These are phyloP conservation scores for Criorhina ranunculi DNA, from an alignment of 2,888 invertebrate genomes.

Conservation along the genomic window DNA sequence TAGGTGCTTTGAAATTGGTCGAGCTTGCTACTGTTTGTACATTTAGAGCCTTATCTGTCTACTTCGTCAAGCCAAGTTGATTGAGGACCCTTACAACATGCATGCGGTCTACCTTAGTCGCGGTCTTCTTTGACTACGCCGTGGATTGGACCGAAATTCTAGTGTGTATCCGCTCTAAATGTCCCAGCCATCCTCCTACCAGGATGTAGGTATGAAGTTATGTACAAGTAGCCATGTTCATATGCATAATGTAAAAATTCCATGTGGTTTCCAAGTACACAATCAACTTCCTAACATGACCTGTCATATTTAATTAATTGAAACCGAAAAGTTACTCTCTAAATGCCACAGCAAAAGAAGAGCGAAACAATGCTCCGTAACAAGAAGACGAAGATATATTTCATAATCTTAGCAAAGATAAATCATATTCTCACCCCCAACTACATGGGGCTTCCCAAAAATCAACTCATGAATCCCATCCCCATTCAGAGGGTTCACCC, in stretches of 20 bases:
- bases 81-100: too few relatives aligned
- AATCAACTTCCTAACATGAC: conserved; percentile 39
- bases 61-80: too few relatives aligned
- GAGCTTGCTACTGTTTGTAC: too few relatives aligned
- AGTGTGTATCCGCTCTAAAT: too few relatives aligned
- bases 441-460: neutral
- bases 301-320: conserved; percentile 74
- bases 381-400: conserved; percentile 55
- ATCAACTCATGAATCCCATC: conserved; percentile 11
- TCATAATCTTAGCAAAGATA: conserved; percentile 64
- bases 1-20: too few relatives aligned
- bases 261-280: conserved; percentile 21
- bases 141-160: too few relatives aligned
- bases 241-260: neutral
- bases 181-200: too few relatives aligned
- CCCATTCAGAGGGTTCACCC: conserved; percentile 41
- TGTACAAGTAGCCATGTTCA: too few relatives aligned
- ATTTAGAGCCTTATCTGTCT: too few relatives aligned
- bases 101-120: too few relatives aligned
- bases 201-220: too few relatives aligned
- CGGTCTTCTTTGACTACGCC: too few relatives aligned
- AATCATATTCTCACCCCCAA: conserved; percentile 58
- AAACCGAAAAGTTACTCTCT: conserved; percentile 59
- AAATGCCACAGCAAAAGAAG: conserved; percentile 17
- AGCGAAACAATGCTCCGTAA: conserved; percentile 4